Percentiles rank a stretch among this genome's conserved stretches.
Conservation (phyloP, 2,113 vertebrate genomes). For the Mastomys coucha region DNA sequence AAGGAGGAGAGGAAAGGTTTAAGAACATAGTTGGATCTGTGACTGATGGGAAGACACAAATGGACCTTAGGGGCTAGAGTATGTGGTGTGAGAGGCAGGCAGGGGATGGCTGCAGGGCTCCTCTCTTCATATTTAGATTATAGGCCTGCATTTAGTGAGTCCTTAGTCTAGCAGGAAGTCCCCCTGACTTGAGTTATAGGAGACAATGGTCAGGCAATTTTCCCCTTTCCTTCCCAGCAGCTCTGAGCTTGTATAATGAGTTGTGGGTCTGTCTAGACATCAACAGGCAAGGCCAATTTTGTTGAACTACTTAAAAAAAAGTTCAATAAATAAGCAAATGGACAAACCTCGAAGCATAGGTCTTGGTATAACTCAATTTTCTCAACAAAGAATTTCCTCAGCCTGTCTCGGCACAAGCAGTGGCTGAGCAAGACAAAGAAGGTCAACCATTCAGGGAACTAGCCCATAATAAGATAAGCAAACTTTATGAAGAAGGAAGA, state of each 20-base stretch:
- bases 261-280: not conserved
- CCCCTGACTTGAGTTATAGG: not conserved
- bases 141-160: not conserved
- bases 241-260: not conserved
- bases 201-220: not conserved
- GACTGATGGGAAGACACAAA: rapidly evolving
- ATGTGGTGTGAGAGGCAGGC: not conserved
- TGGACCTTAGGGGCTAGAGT: not conserved
- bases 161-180: not conserved
- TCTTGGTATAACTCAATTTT: not conserved
- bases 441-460: not conserved
- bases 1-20: not conserved
- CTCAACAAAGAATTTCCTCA: not conserved
- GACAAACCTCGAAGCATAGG: not conserved
- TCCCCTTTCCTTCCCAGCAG: not conserved
- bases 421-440: not conserved
- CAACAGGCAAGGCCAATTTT: not conserved
- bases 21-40: not conserved
- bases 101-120: not conserved
- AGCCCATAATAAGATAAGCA: not conserved
- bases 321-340: not conserved
- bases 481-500: not conserved
- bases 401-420: not conserved
- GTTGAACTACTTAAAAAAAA: not conserved
- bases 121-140: not conserved